Base-by-base conservation (phyloP, 30 jellyfish, hydroid and myxozoan species). In the Chrysaora quinquecirrha region DNA sequence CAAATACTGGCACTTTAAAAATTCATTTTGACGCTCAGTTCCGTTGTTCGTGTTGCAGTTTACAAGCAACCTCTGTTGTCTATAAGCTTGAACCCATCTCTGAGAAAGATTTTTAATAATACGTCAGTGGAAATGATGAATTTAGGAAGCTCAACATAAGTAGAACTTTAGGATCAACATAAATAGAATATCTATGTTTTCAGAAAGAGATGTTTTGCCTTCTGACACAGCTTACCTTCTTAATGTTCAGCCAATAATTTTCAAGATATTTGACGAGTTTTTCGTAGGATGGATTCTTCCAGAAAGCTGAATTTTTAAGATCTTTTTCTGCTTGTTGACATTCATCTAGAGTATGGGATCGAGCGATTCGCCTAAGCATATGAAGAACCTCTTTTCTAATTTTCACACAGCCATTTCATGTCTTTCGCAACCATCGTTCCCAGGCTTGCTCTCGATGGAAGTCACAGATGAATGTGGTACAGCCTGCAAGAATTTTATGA, bases 61-160 rank as follows among this genome's bases (percentile, higher is more conserved):
- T n/a, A n/a, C n/a, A n/a, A n/a, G n/a, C n/a, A n/a, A n/a, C 18
- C 82, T 56, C 20, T 83, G 58, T 70, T 70, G 81, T 29, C 94
- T 33, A 58, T 70, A 83, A n/a, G 94, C 89, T 73, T 73, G 46
- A 24, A 71, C 86, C 94, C 94, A 83, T 83, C 94, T 83, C 94
- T 83, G 47, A 30, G 60, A 52, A 56, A 12, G 48, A n/a, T n/a
- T n/a, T n/a, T n/a, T n/a, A n/a, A n/a, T n/a, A n/a, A n/a, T n/a
- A n/a, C n/a, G n/a, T n/a, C n/a, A n/a, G n/a, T n/a, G n/a, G n/a
- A n/a, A n/a, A n/a, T n/a, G n/a, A n/a, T n/a, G n/a, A n/a, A n/a
- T n/a, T n/a, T n/a, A n/a, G n/a, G n/a, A n/a, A n/a, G n/a, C n/a
- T n/a, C n/a, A n/a, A n/a, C n/a, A n/a, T n/a, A n/a, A n/a, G n/a